These are phyloP conservation scores for Zaprionus ornatus DNA, from an alignment of 1,140 invertebrate genomes.

Conservation along the genomic window DNA sequence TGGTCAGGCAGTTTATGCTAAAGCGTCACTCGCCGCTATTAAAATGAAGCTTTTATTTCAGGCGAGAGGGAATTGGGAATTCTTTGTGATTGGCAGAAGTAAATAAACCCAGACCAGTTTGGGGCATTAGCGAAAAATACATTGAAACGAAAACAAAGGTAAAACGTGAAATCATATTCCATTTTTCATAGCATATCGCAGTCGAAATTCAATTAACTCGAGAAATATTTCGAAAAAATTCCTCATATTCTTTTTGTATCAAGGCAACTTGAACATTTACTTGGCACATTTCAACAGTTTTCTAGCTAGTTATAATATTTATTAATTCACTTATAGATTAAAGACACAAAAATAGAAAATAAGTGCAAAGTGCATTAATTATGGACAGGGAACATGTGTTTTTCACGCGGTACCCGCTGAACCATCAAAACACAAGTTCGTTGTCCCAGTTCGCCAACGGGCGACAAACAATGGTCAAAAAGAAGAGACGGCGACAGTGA, in stretches of 20 bases:
- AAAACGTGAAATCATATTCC: not conserved
- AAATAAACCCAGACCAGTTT: slow-evolving; percentile 36
- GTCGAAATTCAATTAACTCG: not conserved
- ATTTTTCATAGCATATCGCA: not conserved
- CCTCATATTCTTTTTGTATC: not conserved
- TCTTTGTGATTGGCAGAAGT: slow-evolving; percentile 22
- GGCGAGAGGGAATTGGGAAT: not conserved
- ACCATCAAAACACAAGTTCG: slow-evolving; percentile 64
- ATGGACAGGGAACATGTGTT: slow-evolving; percentile 17
- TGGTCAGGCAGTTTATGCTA: slow-evolving; percentile 29
- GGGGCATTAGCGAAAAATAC: slow-evolving; percentile 12
- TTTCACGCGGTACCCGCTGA: slow-evolving; percentile 18
- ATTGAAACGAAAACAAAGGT: slow-evolving; percentile 2
- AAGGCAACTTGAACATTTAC: not conserved
- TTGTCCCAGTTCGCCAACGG: slow-evolving; percentile 58
- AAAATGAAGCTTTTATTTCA: slow-evolving; percentile 14
- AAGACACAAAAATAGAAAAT: slow-evolving; percentile 30
- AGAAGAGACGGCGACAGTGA: not conserved
- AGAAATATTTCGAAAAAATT: not conserved
- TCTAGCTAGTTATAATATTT: not conserved
- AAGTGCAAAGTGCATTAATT: slow-evolving; percentile 26
- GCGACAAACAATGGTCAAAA: slow-evolving; percentile 42
- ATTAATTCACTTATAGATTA: not conserved
- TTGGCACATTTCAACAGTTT: not conserved
- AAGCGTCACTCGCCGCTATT: slow-evolving; percentile 4